Percentiles rank a stretch among this genome's conserved stretches.
These are phyloP conservation scores for Cerceris rybyensis DNA, from an alignment of 2,888 invertebrate genomes.

Conservation along the genomic window DNA sequence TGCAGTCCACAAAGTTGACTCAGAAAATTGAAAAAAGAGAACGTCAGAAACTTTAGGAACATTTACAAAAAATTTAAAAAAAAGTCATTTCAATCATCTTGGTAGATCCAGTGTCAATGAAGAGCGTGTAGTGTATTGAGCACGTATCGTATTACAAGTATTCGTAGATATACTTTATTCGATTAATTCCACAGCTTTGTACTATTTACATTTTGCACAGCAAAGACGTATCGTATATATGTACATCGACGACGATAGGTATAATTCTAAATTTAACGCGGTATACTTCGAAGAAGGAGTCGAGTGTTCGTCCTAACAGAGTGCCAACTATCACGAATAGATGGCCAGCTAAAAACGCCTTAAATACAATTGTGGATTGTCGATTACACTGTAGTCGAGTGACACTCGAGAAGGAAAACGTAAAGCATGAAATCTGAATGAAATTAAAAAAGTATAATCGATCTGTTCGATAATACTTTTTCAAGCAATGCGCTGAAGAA, in stretches of 20 bases:
- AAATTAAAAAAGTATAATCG: not conserved
- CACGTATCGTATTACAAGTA: not conserved
- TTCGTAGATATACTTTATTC: not conserved
- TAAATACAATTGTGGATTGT: not conserved
- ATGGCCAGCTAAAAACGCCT: not conserved
- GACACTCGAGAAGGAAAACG: not conserved
- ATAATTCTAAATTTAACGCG: not conserved
- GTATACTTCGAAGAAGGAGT: too few relatives aligned
- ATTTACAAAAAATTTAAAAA: too few relatives aligned
- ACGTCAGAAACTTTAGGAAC: too few relatives aligned
- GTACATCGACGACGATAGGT: conserved; percentile 28
- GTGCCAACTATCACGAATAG: not conserved
- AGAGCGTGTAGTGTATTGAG: not conserved
- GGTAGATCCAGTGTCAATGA: too few relatives aligned
- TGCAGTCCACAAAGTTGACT: too few relatives aligned
- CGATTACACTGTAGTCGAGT: not conserved
- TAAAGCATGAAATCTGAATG: not conserved
- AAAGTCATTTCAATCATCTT: too few relatives aligned
- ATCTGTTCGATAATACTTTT: not conserved
- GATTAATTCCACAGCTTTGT: conserved; percentile 7
- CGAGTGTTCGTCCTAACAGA: not conserved
- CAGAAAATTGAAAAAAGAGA: too few relatives aligned
- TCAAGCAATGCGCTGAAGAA: not conserved
- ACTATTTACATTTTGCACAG: conserved; percentile 45
- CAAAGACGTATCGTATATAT: conserved; percentile 15